Evolutionary conservation across 2,888 invertebrate species (phyloP), one percentile per base, ranked within the genome.

Genomic region (Meghimatium bilineatum): DNA sequence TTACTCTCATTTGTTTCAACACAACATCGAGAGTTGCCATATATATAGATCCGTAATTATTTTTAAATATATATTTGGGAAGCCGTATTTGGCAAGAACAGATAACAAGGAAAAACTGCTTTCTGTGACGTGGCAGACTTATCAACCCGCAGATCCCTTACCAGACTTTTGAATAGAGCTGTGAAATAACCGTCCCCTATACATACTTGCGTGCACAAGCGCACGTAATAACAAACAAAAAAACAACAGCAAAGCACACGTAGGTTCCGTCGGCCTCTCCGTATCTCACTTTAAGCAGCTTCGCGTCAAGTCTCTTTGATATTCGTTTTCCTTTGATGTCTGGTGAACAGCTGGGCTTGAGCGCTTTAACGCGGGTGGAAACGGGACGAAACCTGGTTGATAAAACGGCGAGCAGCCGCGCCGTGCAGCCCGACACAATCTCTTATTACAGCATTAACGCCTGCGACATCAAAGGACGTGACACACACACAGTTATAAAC

Each of bases 251-350:
- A 56, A 56, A 6, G 23, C 56, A 56, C 56, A 56, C 56, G 23
- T 20, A 6, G 17, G 23, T 3, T 23, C 56, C 10, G 23, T 2
- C 60, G 60, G n/a, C 23, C 60, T 63, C 60, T 71, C 38, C 38
- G n/a, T 38, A 71, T 71, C 71, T n/a, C 71, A 71, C 38, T 71
- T n/a, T 67, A 23, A 71, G 71, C 38, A 23, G 36, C 71, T 79
- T 71, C 44, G 67, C 66, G 77, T 60, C 71, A 78, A 71, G 52
- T 49, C 75, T 71, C 79, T 80, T 80, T 84, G 83, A 80, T 72
- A 81, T 83, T 78, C 77, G 56, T 69, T 67, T 38, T 29, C 80
- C 49, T 77, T 77, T 77, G 60, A 71, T 34, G 80, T 79, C 32
- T 67, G 67, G 52, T 38, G 74, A 80, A 82, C 79, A 66, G 72